A percentile compares a stretch with the other conserved stretches of the same genome.
These are phyloP conservation scores for Neotoxoptera formosana DNA, from an alignment of 1,140 invertebrate species.

Conservation along the genomic window DNA sequence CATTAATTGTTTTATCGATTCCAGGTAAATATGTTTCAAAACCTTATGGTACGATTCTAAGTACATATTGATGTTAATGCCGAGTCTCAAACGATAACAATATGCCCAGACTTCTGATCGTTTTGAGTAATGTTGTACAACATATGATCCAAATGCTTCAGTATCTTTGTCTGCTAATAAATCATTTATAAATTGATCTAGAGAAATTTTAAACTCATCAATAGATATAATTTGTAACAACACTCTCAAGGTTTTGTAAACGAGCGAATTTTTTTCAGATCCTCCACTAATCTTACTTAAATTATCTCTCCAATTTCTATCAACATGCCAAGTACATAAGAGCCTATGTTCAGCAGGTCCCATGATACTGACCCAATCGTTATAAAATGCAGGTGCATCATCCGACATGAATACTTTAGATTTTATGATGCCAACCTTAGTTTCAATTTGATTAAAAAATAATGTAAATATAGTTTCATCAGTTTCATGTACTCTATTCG, in stretches of 20 bases:
- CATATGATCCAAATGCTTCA: not conserved
- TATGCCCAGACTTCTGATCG: not conserved
- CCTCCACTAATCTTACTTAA: constrained; percentile 43
- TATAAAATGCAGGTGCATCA: not conserved
- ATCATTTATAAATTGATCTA: not conserved
- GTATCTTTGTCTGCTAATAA: not conserved
- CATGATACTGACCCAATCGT: not conserved
- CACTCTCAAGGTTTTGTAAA: not conserved
- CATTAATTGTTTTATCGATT: not conserved
- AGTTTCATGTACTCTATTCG: not conserved
- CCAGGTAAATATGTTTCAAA: not conserved
- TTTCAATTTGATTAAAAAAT: not conserved
- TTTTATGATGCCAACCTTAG: not conserved
- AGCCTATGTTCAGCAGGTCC: not conserved
- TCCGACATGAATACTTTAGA: constrained; percentile 43
- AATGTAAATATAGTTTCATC: not conserved
- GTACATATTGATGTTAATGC: not conserved
- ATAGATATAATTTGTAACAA: not conserved
- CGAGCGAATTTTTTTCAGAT: not conserved
- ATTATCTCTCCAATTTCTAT: not conserved
- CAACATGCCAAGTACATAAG: constrained; percentile 52
- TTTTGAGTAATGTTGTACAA: not conserved
- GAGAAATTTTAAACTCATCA: not conserved
- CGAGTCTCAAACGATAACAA: constrained; percentile 19
- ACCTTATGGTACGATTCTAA: not conserved